Conservation (phyloP, 2,888 invertebrate species). For the Xestia sexstrigata region DNA sequence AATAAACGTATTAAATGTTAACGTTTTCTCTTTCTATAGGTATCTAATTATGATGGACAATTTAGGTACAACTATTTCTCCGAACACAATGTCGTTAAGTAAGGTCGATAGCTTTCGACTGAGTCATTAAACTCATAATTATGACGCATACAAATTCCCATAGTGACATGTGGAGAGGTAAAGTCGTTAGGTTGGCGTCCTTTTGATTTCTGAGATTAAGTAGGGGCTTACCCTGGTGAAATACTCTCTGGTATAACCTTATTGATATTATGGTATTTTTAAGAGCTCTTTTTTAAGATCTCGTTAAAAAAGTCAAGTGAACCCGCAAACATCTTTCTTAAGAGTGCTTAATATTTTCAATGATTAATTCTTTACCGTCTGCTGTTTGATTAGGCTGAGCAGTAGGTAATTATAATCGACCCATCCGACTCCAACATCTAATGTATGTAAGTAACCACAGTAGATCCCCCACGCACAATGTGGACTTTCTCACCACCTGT, state of each 20-base stretch:
- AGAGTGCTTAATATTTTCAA: neutral
- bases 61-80: conserved; percentile 22
- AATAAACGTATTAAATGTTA: neutral
- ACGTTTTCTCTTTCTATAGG: conserved; percentile 12
- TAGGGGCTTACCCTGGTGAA: conserved; percentile 23
- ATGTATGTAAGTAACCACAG: neutral
- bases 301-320: neutral
- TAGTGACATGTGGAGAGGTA: conserved; percentile 36
- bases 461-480: neutral
- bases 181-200: conserved; percentile 6
- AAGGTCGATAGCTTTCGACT: conserved; percentile 51
- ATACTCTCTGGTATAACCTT: neutral
- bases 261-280: neutral
- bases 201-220: conserved; percentile 38
- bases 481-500: neutral
- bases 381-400: conserved; percentile 9
- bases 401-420: conserved; percentile 2
- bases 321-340: neutral
- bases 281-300: conserved; percentile 10
- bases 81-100: conserved; percentile 38
- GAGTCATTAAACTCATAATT: conserved; percentile 51
- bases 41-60: conserved; percentile 3
- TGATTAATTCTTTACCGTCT: neutral
- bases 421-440: neutral
- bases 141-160: conserved; percentile 56